Evolutionary conservation across 2,888 invertebrate genomes (phyloP).

Genomic region (Tillus elongatus): DNA sequence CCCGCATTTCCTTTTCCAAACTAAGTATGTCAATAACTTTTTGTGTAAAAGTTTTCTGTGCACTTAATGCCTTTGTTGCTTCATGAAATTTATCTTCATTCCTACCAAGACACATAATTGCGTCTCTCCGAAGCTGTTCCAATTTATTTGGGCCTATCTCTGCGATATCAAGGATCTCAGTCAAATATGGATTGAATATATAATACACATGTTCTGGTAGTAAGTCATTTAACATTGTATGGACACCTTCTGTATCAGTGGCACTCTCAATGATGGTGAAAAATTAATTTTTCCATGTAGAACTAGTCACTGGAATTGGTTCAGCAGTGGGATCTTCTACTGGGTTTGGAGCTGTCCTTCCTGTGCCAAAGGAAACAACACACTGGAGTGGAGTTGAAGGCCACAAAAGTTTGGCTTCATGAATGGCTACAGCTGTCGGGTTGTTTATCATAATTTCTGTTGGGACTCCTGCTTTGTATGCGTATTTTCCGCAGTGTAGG

Average conservation of each 20-base stretch:
- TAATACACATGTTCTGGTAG: conserved; percentile 66
- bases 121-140: conserved; percentile 61
- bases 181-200: conserved; percentile 81
- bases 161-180: conserved; percentile 69
- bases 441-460: conserved; percentile 81
- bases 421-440: conserved; percentile 79
- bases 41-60: conserved; percentile 38
- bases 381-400: conserved; percentile 65
- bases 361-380: conserved; percentile 78
- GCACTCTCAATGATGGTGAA: conserved; percentile 74
- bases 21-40: conserved; percentile 43
- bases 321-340: conserved; percentile 27
- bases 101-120: conserved; percentile 67
- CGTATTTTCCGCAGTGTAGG: too few species aligned
- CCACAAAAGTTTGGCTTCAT: conserved; percentile 78
- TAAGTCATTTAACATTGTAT: conserved; percentile 65
- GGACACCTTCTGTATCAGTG: conserved; percentile 83
- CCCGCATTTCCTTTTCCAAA: conserved; percentile 35
- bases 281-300: conserved; percentile 70
- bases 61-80: conserved; percentile 46
- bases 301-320: conserved; percentile 34
- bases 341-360: conserved; percentile 46
- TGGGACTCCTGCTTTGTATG: too few species aligned
- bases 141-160: conserved; percentile 68
- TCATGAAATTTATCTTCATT: conserved; percentile 70